These are phyloP conservation scores for Oreochromis tanganicae DNA, from an alignment of 2,113 vertebrate species.

Conservation along the genomic window DNA sequence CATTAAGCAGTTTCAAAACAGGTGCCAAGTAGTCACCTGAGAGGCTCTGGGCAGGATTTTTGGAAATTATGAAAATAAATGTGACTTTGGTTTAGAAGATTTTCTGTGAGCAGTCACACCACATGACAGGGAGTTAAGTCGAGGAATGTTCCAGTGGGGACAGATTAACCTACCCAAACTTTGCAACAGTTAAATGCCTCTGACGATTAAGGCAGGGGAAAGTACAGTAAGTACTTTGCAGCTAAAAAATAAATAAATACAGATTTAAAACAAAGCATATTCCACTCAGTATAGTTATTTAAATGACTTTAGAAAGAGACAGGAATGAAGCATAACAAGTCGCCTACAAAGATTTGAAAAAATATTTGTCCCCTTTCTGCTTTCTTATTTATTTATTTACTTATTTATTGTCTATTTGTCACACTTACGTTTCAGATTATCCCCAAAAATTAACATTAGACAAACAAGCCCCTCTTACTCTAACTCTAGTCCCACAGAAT, in stretches of 20 bases:
- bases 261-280: neutral
- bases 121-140: constrained; percentile 56
- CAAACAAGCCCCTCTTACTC: neutral
- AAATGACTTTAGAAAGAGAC: neutral
- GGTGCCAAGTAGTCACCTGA: constrained; percentile 46
- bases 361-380: rapidly evolving
- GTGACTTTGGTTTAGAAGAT: constrained; percentile 24
- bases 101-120: constrained; percentile 29
- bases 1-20: neutral
- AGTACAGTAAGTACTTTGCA: constrained; percentile 23
- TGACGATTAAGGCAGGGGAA: constrained; percentile 33
- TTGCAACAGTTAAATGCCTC: constrained; percentile 45
- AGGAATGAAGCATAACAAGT: neutral
- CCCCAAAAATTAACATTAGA: rapidly evolving
- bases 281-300: neutral
- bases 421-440: neutral
- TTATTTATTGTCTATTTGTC: neutral
- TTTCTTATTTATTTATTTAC: neutral
- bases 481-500: neutral
- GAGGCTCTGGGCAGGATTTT: constrained; percentile 21
- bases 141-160: constrained; percentile 64
- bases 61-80: neutral
- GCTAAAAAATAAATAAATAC: neutral
- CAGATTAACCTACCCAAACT: constrained; percentile 64
- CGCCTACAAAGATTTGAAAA: neutral